Evolutionary conservation across 64 coral and sea anemone species (phyloP).

Genomic region (Stichodactyla helianthus): DNA sequence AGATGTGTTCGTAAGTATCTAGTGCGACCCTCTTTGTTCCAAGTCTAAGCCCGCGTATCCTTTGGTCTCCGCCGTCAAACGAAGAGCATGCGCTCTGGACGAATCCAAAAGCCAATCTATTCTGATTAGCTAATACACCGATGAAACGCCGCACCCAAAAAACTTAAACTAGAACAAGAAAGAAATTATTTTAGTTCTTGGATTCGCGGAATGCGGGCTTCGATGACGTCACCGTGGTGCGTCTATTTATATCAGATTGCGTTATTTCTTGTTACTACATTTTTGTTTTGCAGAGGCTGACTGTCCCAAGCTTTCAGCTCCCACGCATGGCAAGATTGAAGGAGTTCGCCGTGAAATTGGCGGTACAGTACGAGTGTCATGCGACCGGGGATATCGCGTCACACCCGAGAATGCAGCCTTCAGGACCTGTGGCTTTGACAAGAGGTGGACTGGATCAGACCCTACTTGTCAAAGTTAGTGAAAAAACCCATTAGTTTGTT

Average conservation of each 20-base stretch:
- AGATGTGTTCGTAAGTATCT: slow-evolving; percentile 79
- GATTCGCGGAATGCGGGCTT: too few relatives aligned
- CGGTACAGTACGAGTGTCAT: slow-evolving; percentile 81
- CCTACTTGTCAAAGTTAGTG: slow-evolving; percentile 79
- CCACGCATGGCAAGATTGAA: slow-evolving; percentile 66
- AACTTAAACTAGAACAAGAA: too few relatives aligned
- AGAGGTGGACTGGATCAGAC: slow-evolving; percentile 81
- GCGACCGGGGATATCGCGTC: slow-evolving; percentile 70
- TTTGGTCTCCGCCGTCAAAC: too few relatives aligned
- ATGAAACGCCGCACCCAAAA: too few relatives aligned
- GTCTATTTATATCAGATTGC: too few relatives aligned
- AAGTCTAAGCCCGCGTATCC: too few relatives aligned
- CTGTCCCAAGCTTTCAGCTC: slow-evolving; percentile 69
- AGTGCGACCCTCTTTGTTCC: neutral
- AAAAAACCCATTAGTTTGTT: neutral
- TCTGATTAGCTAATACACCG: too few relatives aligned
- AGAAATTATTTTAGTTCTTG: too few relatives aligned
- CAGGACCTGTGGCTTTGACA: slow-evolving; percentile 69
- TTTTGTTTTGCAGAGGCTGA: slow-evolving; percentile 60
- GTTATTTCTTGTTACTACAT: neutral
- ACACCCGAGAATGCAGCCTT: slow-evolving; percentile 65
- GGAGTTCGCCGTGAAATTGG: slow-evolving; percentile 81
- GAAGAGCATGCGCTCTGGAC: too few relatives aligned
- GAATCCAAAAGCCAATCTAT: too few relatives aligned
- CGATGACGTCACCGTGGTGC: too few relatives aligned